A percentile compares a stretch with the other conserved stretches of the same genome.
Evolutionary conservation across 2,113 vertebrate species (phyloP).

Genomic region (Anolis sagrei): DNA sequence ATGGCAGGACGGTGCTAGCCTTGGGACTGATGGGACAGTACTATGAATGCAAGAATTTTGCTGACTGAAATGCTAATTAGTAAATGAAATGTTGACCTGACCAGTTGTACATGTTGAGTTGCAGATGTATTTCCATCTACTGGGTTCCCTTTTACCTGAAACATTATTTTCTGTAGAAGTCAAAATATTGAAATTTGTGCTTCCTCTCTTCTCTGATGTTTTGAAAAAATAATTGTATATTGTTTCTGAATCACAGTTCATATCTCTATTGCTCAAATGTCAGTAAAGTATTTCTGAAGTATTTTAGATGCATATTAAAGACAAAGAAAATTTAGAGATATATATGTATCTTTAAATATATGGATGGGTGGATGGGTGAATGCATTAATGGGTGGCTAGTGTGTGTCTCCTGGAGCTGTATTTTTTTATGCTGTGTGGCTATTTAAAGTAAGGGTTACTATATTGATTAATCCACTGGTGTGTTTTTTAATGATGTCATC

Average conservation of each 20-base stretch:
- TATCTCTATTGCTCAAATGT: constrained; percentile 20
- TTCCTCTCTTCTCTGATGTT: constrained; percentile 17
- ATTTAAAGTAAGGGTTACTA: constrained; percentile 50
- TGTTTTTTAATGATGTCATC: constrained; percentile 45
- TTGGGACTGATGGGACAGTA: background rate
- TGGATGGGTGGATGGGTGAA: background rate
- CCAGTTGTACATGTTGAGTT: background rate
- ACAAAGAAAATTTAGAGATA: constrained; percentile 26
- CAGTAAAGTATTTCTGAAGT: constrained; percentile 44
- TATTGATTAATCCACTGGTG: constrained; percentile 43
- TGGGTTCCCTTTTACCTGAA: background rate
- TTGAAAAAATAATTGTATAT: constrained; percentile 10
- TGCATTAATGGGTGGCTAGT: background rate
- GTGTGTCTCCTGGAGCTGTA: constrained; percentile 51
- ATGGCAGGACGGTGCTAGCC: constrained; percentile 37
- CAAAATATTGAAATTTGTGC: constrained; percentile 10
- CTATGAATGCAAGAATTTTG: fast-evolving
- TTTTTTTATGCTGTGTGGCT: constrained; percentile 58
- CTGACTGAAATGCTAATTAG: background rate
- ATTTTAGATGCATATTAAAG: constrained; percentile 47
- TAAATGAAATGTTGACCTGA: background rate
- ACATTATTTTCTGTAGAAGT: constrained; percentile 14
- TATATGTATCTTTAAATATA: background rate
- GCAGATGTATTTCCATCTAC: constrained; percentile 18
- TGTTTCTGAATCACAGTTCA: constrained; percentile 27